Evolutionary conservation across 2,888 invertebrate genomes (phyloP).

Genomic region (Perdita meconis): DNA sequence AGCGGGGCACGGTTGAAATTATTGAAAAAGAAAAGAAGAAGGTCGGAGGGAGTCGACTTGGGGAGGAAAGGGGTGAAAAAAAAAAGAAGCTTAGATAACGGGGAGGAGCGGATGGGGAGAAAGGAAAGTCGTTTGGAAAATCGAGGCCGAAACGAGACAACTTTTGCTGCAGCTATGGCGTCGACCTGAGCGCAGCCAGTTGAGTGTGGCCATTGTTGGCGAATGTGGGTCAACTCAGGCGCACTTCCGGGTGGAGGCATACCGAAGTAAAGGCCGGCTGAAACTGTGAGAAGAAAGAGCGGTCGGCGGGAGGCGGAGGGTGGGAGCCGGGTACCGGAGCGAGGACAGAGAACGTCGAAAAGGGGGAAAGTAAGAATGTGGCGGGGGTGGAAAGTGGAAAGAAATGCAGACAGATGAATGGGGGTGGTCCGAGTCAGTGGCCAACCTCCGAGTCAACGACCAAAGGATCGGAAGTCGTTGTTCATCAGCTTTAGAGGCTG

Average conservation of each 20-base stretch:
- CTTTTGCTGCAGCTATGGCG: constrained; percentile 51
- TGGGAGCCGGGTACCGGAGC: constrained; percentile 11
- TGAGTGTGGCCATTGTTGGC: constrained; percentile 76
- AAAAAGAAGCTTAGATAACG: neutral
- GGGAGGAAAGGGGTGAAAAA: neutral
- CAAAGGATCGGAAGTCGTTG: constrained; percentile 38
- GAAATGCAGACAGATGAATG: constrained; percentile 36
- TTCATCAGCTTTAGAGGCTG: constrained; percentile 66
- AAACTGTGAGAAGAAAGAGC: constrained; percentile 43
- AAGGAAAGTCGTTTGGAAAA: constrained; percentile 50
- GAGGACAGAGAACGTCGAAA: constrained; percentile 4
- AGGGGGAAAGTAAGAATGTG: constrained; percentile 6
- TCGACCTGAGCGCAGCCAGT: constrained; percentile 66
- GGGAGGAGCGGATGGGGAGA: neutral
- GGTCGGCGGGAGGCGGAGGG: constrained; percentile 17
- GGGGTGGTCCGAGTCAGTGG: constrained; percentile 8
- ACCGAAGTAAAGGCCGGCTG: constrained; percentile 45
- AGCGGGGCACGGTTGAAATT: constrained; percentile 42
- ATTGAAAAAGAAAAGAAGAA: constrained; percentile 58
- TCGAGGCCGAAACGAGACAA: constrained; percentile 59
- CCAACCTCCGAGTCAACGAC: constrained; percentile 69
- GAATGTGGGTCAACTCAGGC: constrained; percentile 76
- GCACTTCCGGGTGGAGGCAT: constrained; percentile 73
- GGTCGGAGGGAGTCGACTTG: neutral
- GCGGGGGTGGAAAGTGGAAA: constrained; percentile 23